Conservation (phyloP, 2,113 vertebrate genomes). For the Myotis lucifugus region DNA sequence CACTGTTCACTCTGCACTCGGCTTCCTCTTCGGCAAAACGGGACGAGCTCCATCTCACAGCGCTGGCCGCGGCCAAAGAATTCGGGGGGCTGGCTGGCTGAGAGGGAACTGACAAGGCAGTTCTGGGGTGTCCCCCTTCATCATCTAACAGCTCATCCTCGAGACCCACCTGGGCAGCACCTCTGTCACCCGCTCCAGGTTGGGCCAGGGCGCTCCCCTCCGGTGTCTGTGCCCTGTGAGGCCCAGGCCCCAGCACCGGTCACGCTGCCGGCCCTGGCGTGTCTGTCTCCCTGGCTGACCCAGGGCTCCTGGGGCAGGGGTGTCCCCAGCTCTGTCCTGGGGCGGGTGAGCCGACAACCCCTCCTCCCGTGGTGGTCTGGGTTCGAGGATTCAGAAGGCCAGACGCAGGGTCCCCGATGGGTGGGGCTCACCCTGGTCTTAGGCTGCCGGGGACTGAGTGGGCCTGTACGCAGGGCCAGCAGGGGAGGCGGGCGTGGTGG, state of each 20-base stretch:
- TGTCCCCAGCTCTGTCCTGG: neutral
- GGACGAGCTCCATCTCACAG: neutral
- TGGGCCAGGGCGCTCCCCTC: neutral
- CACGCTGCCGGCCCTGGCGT: neutral
- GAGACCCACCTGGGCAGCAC: neutral
- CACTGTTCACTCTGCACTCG: neutral
- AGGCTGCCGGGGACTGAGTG: neutral
- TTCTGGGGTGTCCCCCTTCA: too few relatives aligned
- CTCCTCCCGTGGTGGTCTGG: neutral
- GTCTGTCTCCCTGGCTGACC: neutral
- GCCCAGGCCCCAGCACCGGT: neutral
- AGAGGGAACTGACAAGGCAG: neutral
- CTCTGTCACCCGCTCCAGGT: neutral
- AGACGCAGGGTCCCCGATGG: neutral
- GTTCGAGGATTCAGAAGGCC: neutral
- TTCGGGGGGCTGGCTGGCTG: neutral
- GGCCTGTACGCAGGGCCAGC: neutral
- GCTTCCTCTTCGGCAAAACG: neutral
- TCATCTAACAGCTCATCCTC: neutral
- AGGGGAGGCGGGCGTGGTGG: neutral
- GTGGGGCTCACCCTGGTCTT: neutral
- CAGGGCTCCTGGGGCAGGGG: neutral
- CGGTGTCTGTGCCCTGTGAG: neutral
- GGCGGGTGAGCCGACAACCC: neutral
- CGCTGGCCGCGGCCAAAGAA: fast-evolving